Evolutionary conservation across 1,140 invertebrate species (phyloP).

Genomic region (Orchestia grillus): DNA sequence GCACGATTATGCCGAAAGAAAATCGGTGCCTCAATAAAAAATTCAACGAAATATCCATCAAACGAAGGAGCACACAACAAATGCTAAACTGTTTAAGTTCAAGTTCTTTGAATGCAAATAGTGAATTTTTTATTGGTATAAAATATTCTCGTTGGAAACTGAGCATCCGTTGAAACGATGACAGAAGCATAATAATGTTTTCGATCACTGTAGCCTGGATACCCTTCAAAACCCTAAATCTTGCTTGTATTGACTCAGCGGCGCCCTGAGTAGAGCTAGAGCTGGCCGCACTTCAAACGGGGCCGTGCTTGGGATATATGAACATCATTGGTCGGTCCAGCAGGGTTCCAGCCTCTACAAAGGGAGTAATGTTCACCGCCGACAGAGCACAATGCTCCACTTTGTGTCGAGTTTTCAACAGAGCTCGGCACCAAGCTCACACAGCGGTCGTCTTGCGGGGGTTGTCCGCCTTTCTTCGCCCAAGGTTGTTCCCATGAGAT

Average conservation of each 20-base stretch:
- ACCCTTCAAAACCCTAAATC: background rate
- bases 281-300: background rate
- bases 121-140: too few species aligned
- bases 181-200: background rate
- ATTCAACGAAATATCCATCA: too few species aligned
- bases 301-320: background rate
- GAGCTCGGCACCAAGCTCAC: background rate
- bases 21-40: too few species aligned
- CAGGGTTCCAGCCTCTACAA: conserved; percentile 12
- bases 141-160: background rate
- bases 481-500: background rate
- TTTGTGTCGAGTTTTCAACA: background rate
- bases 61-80: too few species aligned
- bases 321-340: background rate
- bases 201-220: background rate
- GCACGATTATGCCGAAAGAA: too few species aligned
- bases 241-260: background rate
- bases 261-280: background rate
- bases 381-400: background rate
- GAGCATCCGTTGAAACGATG: background rate
- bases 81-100: too few species aligned
- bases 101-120: too few species aligned
- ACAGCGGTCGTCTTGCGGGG: background rate
- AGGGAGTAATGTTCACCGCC: conserved; percentile 50
- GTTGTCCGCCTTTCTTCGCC: background rate